Percentiles rank a stretch among this genome's conserved stretches.
Evolutionary conservation across 2,888 invertebrate genomes (phyloP).

Genomic region (Clanis bilineata): DNA sequence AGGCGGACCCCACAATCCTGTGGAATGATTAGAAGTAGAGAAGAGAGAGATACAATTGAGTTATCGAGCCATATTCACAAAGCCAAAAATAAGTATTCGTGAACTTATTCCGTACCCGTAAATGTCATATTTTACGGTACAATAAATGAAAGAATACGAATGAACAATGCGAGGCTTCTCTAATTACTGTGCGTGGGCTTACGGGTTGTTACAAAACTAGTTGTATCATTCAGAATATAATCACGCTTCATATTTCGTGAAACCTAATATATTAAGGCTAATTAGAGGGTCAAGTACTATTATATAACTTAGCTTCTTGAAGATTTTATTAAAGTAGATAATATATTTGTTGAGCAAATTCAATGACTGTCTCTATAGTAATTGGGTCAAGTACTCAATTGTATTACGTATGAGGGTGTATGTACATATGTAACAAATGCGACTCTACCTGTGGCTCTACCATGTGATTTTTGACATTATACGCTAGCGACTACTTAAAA

Average conservation of each 20-base stretch:
- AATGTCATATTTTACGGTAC: not conserved
- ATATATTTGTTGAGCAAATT: too few species aligned
- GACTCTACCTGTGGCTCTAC: too few species aligned
- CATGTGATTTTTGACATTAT: too few species aligned
- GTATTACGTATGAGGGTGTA: too few species aligned
- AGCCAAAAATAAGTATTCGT: not conserved
- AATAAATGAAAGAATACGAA: conserved; percentile 4
- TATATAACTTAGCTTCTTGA: too few species aligned
- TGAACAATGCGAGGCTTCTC: not conserved
- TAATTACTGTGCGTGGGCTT: not conserved
- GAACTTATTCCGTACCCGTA: conserved; percentile 1
- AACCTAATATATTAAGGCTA: not conserved
- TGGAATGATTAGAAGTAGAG: too few species aligned
- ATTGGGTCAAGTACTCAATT: too few species aligned
- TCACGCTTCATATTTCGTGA: not conserved
- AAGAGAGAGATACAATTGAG: not conserved
- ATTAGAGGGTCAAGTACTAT: not conserved
- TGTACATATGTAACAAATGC: too few species aligned
- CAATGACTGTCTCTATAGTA: too few species aligned
- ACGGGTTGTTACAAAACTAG: conserved; percentile 2
- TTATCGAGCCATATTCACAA: not conserved
- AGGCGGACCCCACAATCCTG: too few species aligned
- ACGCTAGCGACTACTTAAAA: too few species aligned
- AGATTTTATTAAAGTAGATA: not conserved
- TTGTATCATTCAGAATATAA: not conserved